A percentile compares a stretch with the other conserved stretches of the same genome.
phyloP scores from a whole-genome alignment of 2,888 invertebrate genomes.

The Opisthograptis luteolata region DNA sequence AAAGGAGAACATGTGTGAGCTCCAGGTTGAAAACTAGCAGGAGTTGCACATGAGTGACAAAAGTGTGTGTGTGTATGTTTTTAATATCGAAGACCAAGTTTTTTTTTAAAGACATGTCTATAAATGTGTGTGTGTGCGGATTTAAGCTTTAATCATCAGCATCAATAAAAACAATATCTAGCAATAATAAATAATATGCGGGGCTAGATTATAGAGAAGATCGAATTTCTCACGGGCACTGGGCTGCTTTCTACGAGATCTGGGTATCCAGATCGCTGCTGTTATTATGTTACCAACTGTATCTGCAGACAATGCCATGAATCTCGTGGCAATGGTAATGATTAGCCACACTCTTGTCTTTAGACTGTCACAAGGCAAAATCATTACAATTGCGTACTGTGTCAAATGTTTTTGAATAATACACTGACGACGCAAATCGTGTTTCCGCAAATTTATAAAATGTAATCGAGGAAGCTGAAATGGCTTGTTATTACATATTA shows the following conservation, averaged over 20 bases:
- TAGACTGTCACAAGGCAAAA: conserved; percentile 40
- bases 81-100: no score
- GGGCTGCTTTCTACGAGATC: conserved; percentile 60
- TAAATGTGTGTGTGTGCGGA: no score
- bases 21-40: no score
- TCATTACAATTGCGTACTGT: conserved; percentile 12
- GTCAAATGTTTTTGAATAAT: conserved; percentile 24
- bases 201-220: conserved; percentile 21
- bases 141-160: background rate
- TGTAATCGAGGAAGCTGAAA: conserved; percentile 17
- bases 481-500: conserved; percentile 12
- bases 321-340: conserved; percentile 58
- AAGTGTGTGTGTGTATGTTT: no score
- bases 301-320: conserved; percentile 56
- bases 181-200: conserved; percentile 8
- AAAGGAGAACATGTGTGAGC: no score
- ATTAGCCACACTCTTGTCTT: conserved; percentile 51
- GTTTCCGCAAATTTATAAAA: conserved; percentile 26
- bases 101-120: no score
- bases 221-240: conserved; percentile 34
- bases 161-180: conserved; percentile 9
- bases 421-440: conserved; percentile 14
- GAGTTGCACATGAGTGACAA: no score
- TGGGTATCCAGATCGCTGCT: conserved; percentile 70
- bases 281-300: conserved; percentile 55